These are phyloP conservation scores for Dipus sagitta DNA, from an alignment of 2,797 vertebrate species.

Conservation along the genomic window DNA sequence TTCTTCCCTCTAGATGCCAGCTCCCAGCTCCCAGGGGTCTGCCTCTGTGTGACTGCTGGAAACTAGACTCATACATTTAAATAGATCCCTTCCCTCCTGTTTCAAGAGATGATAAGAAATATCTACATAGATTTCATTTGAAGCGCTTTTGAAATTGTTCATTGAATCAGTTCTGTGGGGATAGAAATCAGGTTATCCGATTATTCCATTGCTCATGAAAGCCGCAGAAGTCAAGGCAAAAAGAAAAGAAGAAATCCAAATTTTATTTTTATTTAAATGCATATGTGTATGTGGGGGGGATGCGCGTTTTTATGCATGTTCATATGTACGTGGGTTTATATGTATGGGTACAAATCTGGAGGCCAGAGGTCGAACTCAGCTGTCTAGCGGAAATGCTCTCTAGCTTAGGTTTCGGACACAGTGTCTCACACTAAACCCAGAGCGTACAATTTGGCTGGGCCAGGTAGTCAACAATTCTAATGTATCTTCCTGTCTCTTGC, in stretches of 20 bases:
- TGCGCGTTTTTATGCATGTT: too few species aligned
- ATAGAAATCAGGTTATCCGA: not conserved
- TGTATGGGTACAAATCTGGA: too few species aligned
- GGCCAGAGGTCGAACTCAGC: too few species aligned
- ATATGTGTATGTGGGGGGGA: too few species aligned
- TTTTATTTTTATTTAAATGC: not conserved
- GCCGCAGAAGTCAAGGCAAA: not conserved
- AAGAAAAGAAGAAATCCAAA: not conserved
- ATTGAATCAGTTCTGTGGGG: not conserved
- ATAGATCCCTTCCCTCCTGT: not conserved
- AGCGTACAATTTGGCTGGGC: too few species aligned
- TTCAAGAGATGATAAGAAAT: slow-evolving; percentile 5
- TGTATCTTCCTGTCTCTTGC: too few species aligned
- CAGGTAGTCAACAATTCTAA: too few species aligned
- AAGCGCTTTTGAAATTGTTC: not conserved
- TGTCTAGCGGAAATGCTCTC: too few species aligned
- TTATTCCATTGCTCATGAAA: not conserved
- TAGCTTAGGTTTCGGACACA: too few species aligned
- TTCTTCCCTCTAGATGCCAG: not conserved
- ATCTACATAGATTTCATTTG: not conserved
- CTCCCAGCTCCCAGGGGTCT: not conserved
- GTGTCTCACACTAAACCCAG: too few species aligned
- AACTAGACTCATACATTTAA: not conserved
- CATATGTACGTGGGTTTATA: too few species aligned
- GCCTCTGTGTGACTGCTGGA: not conserved